Conservation (phyloP, 1,140 invertebrate species). For the Mycetomoellerius zeteki region DNA sequence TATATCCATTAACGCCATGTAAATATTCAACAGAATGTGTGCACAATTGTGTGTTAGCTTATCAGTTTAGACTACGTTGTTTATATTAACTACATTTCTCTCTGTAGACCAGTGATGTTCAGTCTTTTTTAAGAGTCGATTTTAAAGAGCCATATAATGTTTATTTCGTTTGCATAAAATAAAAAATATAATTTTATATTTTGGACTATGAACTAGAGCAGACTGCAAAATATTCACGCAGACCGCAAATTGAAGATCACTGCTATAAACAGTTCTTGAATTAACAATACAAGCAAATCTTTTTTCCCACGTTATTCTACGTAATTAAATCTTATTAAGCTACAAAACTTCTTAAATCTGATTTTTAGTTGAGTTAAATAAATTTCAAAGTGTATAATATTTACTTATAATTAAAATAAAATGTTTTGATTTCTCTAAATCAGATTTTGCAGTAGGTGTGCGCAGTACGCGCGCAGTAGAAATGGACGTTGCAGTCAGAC, state of each 20-base stretch:
- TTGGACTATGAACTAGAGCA: too few species aligned
- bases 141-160: too few species aligned
- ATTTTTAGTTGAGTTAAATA: neutral
- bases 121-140: too few species aligned
- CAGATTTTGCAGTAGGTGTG: neutral
- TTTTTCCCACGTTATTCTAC: neutral
- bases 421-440: neutral
- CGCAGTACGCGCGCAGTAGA: constrained; percentile 21
- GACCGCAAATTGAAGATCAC: too few species aligned
- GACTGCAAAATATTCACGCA: too few species aligned
- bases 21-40: constrained; percentile 15
- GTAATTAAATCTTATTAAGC: neutral
- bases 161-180: too few species aligned
- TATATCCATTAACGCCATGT: constrained; percentile 7
- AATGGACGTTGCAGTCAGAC: constrained; percentile 57
- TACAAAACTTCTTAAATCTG: neutral
- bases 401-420: neutral
- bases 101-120: neutral
- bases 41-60: constrained; percentile 14
- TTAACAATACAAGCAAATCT: neutral
- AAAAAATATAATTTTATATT: too few species aligned
- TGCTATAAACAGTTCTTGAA: neutral
- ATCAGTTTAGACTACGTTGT: constrained; percentile 21
- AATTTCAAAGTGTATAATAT: neutral
- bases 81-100: neutral